Evolutionary conservation across 2,888 invertebrate genomes (phyloP), one percentile per base, ranked within the genome.

Genomic region (Pollenia labialis): DNA sequence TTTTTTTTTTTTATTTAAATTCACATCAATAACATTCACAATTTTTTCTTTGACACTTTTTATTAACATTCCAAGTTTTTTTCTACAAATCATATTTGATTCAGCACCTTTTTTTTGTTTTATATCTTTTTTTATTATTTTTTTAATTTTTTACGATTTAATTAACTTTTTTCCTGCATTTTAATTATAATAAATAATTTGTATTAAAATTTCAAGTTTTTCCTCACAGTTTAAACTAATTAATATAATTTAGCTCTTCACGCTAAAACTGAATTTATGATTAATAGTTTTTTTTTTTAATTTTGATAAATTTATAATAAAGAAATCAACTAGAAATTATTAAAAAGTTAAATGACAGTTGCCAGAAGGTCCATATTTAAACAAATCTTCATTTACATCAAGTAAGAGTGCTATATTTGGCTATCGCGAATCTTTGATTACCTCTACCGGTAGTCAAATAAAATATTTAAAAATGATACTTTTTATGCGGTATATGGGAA

Each of bases 311-410:
- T 69, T 50, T 50, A 18, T 50, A 48, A 14, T 32, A 58, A 0
- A 77, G 18, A 56, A 48, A 77, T 12, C 8, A 68, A 69, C 48
- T 58, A 56, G 66, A 66, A 68, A 56, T 54, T 44, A 8, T 54
- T n/a, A 56, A 23, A 54, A 4, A 54, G 16, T 56, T 46, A 2
- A 46, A 44, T 54, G 9, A 11, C 32, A 12, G 7, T 40, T n/a
- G 8, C 11, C 4, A 11, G 12, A 3, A 54, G 52, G 14, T 50
- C 2, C 9, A 40, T 32, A 32, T 32, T 32, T 32, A 32, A 32
- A 32, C 32, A 32, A 6, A 32, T 32, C 6, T 32, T 32, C 6
- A 32, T 32, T 6, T 6, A 6, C 0, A 32, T 32, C 32, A 32
- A 6, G 32, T 32, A 6, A 32, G 32, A 32, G 32, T 32, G 32